Percentiles rank a stretch among this genome's conserved stretches.
phyloP scores from a whole-genome alignment of 1,140 invertebrate species.

The Limonius californicus region DNA sequence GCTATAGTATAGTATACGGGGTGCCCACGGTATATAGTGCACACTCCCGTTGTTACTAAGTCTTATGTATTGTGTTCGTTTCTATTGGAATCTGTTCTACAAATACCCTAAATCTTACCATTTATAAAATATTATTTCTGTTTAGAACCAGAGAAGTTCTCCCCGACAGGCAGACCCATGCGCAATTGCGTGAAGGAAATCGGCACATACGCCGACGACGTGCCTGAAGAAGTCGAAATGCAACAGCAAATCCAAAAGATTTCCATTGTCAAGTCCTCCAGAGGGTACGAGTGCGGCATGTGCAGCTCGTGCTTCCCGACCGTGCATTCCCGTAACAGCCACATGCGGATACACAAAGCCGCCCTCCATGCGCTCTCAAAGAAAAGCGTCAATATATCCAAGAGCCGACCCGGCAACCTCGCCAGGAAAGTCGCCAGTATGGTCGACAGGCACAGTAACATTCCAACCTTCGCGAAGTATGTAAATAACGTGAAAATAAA shows the following conservation, averaged over 20 bases:
- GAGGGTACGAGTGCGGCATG: slow-evolving; percentile 40
- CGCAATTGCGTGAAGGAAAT: slow-evolving; percentile 39
- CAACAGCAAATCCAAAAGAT: slow-evolving; percentile 25
- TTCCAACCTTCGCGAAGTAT: slow-evolving; percentile 5
- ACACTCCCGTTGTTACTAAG: no score
- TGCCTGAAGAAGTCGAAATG: slow-evolving; percentile 13
- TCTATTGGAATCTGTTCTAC: no score
- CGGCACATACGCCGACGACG: slow-evolving; percentile 32
- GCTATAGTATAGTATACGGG: no score
- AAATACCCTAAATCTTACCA: no score
- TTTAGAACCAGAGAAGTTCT: slow-evolving; percentile 21
- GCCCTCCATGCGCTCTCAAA: slow-evolving; percentile 8
- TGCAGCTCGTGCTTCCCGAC: slow-evolving; percentile 43
- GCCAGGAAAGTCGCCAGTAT: slow-evolving; percentile 1
- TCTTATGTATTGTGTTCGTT: no score
- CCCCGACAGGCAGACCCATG: slow-evolving; percentile 34
- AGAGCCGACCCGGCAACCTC: not conserved
- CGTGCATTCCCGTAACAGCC: slow-evolving; percentile 44
- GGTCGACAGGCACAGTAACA: not conserved
- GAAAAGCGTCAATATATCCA: slow-evolving; percentile 15
- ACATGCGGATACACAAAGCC: slow-evolving; percentile 45
- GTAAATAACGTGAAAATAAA: slow-evolving; percentile 28
- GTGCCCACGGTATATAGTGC: no score
- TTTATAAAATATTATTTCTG: no score
- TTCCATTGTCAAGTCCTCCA: slow-evolving; percentile 10